A percentile compares a stretch with the other conserved stretches of the same genome.
Evolutionary conservation across 2,888 invertebrate genomes (phyloP).

Genomic region (Thymelicus lineola): DNA sequence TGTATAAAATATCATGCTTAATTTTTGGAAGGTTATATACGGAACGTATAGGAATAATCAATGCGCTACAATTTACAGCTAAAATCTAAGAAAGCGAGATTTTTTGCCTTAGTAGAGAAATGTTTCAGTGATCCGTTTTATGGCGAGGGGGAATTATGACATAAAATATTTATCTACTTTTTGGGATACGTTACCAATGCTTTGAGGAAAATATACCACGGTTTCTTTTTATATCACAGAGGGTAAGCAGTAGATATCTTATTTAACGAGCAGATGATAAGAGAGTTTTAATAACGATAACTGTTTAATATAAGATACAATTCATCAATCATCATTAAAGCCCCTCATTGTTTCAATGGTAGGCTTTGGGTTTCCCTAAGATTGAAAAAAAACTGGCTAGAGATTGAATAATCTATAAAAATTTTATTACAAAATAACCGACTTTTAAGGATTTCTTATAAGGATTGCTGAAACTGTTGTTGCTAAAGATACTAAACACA

Average conservation of each 20-base stretch:
- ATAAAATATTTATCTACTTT: conserved; percentile 79
- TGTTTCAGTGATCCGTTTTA: conserved; percentile 63
- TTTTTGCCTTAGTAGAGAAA: conserved; percentile 36
- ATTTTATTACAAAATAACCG: no score
- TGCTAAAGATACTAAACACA: no score
- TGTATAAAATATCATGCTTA: no score
- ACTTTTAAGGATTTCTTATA: no score
- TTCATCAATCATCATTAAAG: background rate
- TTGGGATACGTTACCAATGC: conserved; percentile 65
- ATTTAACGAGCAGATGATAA: background rate
- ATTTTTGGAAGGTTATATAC: no score
- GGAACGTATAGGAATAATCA: background rate
- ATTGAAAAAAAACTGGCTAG: no score
- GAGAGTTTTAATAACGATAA: background rate
- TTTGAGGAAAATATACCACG: conserved; percentile 72
- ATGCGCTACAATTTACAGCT: conserved; percentile 1
- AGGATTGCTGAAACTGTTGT: no score
- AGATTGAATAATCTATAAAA: no score
- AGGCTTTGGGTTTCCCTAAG: no score
- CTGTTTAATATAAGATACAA: background rate
- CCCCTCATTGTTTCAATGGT: no score
- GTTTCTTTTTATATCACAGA: conserved; percentile 63
- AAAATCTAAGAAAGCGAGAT: conserved; percentile 14
- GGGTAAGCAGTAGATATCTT: conserved; percentile 37
- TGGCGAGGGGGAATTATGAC: conserved; percentile 75